Conservation (phyloP, 2,113 vertebrate genomes). For the Limanda limanda region DNA sequence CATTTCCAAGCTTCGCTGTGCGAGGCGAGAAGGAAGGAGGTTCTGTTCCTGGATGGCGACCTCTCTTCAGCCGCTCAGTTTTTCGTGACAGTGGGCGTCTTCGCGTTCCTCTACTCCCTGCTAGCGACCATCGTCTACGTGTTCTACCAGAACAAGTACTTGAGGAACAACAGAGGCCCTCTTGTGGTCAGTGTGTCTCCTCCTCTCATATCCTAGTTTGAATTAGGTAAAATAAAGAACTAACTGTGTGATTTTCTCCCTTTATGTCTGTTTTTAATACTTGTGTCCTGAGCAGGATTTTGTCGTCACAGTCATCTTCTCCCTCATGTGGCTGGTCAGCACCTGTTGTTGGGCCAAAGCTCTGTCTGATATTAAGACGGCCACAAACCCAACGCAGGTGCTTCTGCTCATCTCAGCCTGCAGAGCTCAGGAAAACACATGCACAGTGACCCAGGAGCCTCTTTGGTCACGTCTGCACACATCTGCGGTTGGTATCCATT, state of each 20-base stretch:
- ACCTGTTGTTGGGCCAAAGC: slow-evolving; percentile 96
- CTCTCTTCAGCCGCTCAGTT: slow-evolving; percentile 92
- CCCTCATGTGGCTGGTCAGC: slow-evolving; percentile 93
- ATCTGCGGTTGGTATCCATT: slow-evolving; percentile 87
- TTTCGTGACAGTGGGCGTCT: slow-evolving; percentile 94
- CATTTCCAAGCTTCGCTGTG: slow-evolving; percentile 93
- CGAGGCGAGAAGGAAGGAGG: slow-evolving; percentile 87
- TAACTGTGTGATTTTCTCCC: neutral
- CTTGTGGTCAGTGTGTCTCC: slow-evolving; percentile 88
- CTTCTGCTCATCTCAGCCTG: slow-evolving; percentile 93
- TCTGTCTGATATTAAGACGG: slow-evolving; percentile 92
- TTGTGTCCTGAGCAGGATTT: slow-evolving; percentile 87
- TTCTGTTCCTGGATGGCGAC: slow-evolving; percentile 90
- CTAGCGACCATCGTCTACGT: slow-evolving; percentile 96
- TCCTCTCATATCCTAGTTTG: neutral
- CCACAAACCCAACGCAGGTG: slow-evolving; percentile 90
- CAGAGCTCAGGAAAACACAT: slow-evolving; percentile 91
- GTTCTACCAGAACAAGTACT: slow-evolving; percentile 99
- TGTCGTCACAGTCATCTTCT: slow-evolving; percentile 93
- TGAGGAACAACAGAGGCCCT: slow-evolving; percentile 97
- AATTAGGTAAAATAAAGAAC: neutral
- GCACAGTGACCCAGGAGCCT: slow-evolving; percentile 87
- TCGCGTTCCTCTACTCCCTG: slow-evolving; percentile 96
- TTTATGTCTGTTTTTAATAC: neutral
- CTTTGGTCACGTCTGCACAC: slow-evolving; percentile 94